Conservation (phyloP, 2,113 vertebrate species). For the Tachycineta bicolor region DNA sequence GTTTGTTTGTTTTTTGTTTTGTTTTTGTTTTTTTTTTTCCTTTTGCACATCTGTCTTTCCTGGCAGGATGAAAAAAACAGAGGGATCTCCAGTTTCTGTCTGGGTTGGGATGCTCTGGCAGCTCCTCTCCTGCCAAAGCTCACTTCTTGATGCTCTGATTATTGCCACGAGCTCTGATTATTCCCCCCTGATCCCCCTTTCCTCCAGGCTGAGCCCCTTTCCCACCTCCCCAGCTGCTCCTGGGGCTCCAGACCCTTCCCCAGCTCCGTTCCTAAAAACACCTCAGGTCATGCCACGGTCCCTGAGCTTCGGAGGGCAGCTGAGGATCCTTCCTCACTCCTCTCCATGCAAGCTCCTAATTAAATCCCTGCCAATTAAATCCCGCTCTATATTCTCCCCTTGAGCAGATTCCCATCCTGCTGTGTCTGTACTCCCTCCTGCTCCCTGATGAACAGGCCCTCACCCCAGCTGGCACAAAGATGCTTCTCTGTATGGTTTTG, state of each 20-base stretch:
- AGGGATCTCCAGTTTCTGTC: background rate
- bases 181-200: background rate
- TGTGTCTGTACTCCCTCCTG: background rate
- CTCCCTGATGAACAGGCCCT: background rate
- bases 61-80: accelerated
- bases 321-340: background rate
- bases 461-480: background rate
- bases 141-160: background rate
- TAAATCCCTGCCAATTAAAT: background rate
- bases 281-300: background rate
- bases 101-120: background rate
- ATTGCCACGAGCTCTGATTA: accelerated
- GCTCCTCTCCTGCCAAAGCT: background rate
- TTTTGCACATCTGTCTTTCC: background rate
- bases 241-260: background rate
- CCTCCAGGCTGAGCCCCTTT: background rate
- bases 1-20: too few species aligned
- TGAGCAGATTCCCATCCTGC: background rate
- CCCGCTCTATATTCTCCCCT: background rate
- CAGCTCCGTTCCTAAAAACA: background rate
- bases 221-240: background rate
- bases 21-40: background rate
- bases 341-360: background rate
- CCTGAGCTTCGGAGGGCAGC: background rate
- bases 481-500: background rate